Conservation (phyloP, 2,888 invertebrate species). For the Baronia brevicornis region DNA sequence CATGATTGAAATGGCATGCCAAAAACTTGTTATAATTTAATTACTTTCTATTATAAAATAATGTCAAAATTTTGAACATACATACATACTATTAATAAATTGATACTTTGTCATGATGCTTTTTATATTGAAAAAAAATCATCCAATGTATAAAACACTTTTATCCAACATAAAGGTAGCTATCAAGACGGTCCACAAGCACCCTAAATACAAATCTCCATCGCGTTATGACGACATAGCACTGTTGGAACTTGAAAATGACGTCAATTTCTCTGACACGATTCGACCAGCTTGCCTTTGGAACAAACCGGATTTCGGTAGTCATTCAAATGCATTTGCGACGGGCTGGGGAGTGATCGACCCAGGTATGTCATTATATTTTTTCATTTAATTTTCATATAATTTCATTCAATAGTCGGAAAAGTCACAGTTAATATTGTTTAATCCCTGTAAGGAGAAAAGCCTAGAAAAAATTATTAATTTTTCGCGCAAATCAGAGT, state of each 20-base stretch:
- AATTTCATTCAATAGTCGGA: too few relatives aligned
- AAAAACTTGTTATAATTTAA: too few relatives aligned
- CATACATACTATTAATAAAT: too few relatives aligned
- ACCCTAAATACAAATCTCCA: slow-evolving; percentile 74
- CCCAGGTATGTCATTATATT: slow-evolving; percentile 17
- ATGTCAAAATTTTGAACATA: too few relatives aligned
- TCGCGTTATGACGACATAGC: slow-evolving; percentile 80
- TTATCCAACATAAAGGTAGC: slow-evolving; percentile 36
- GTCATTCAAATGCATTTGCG: slow-evolving; percentile 66
- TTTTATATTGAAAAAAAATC: too few relatives aligned
- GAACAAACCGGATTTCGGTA: slow-evolving; percentile 38
- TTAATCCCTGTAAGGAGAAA: too few relatives aligned
- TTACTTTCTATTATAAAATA: too few relatives aligned
- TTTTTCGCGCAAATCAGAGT: too few relatives aligned
- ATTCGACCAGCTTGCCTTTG: slow-evolving; percentile 80
- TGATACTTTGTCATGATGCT: too few relatives aligned
- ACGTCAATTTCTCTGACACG: slow-evolving; percentile 61
- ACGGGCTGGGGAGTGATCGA: slow-evolving; percentile 78
- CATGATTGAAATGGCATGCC: too few relatives aligned
- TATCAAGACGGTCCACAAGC: slow-evolving; percentile 55
- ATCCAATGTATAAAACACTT: neutral
- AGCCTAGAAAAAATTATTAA: too few relatives aligned
- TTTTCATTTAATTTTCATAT: neutral
- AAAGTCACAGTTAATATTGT: too few relatives aligned
- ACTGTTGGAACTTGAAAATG: slow-evolving; percentile 66